Conservation (phyloP, 1,140 invertebrate genomes). For the Drosophila kepulauana region DNA sequence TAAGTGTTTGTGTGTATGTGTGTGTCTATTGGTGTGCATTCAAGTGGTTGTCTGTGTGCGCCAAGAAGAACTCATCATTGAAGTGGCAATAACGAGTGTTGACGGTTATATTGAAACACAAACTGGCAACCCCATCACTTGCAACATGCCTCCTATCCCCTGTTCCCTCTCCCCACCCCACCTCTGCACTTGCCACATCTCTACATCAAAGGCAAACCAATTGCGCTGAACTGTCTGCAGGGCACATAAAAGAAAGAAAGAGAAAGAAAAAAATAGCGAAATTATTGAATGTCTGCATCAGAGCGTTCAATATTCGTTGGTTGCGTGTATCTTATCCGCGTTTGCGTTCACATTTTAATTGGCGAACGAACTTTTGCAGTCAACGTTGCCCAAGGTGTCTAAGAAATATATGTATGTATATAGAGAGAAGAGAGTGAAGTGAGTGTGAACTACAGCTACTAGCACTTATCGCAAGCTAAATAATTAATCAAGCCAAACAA, state of each 20-base stretch:
- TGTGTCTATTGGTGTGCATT: slow-evolving; percentile 33
- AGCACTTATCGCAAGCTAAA: slow-evolving; percentile 66
- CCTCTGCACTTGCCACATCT: neutral
- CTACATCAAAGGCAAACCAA: slow-evolving; percentile 44
- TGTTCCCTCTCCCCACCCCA: no score
- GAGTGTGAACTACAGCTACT: neutral
- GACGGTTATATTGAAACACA: slow-evolving; percentile 62
- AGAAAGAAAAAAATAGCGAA: no score
- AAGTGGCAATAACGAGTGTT: slow-evolving; percentile 75
- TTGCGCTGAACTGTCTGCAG: slow-evolving; percentile 30
- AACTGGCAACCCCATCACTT: slow-evolving; percentile 7
- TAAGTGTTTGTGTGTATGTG: slow-evolving; percentile 8
- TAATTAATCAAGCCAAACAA: slow-evolving; percentile 76
- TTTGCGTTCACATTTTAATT: slow-evolving; percentile 46
- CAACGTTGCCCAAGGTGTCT: neutral
- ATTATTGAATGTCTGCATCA: slow-evolving; percentile 22
- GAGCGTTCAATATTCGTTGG: slow-evolving; percentile 15
- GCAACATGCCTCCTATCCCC: no score
- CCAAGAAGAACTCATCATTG: slow-evolving; percentile 51
- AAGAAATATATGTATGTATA: neutral
- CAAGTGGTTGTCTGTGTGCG: slow-evolving; percentile 41
- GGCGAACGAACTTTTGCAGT: slow-evolving; percentile 16
- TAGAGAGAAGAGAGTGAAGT: neutral
- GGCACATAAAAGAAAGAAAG: slow-evolving; percentile 21
- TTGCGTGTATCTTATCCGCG: slow-evolving; percentile 47